Evolutionary conservation across 1,140 invertebrate genomes (phyloP).

Genomic region (Holotrichia oblita): DNA sequence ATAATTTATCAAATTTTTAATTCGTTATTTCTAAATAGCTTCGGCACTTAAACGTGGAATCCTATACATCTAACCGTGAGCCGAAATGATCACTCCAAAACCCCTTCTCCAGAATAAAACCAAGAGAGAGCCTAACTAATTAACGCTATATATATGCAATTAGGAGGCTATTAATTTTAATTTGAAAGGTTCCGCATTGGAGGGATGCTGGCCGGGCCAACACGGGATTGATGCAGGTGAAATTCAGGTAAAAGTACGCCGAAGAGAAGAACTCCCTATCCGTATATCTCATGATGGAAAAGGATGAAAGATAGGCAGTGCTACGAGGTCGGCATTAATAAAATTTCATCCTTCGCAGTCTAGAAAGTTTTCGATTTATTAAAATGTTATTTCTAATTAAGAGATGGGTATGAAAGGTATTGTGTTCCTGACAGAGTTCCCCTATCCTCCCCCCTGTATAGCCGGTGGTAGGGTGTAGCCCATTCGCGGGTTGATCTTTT

Average conservation of each 20-base stretch:
- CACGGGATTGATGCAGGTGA: background rate
- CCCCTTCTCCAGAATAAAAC: background rate
- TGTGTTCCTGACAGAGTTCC: background rate
- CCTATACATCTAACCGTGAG: no score
- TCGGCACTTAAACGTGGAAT: no score
- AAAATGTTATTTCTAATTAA: slow-evolving; percentile 33
- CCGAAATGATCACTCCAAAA: background rate
- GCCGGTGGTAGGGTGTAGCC: background rate
- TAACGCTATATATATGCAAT: slow-evolving; percentile 2
- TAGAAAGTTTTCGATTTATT: slow-evolving; percentile 9
- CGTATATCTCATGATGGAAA: no score
- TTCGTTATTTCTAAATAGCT: no score
- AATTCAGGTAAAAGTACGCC: background rate
- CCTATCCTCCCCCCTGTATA: background rate
- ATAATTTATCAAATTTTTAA: no score
- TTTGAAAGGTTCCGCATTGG: background rate
- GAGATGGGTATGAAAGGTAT: background rate
- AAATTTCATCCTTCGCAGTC: background rate
- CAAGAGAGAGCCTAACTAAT: background rate
- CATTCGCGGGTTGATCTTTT: background rate
- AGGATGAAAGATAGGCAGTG: background rate
- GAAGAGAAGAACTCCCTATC: no score
- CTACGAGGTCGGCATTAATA: background rate
- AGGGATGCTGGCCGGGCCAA: background rate
- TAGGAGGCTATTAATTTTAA: slow-evolving; percentile 28